phyloP scores from a whole-genome alignment of 2,888 invertebrate genomes.

The Oscheius sp. region DNA sequence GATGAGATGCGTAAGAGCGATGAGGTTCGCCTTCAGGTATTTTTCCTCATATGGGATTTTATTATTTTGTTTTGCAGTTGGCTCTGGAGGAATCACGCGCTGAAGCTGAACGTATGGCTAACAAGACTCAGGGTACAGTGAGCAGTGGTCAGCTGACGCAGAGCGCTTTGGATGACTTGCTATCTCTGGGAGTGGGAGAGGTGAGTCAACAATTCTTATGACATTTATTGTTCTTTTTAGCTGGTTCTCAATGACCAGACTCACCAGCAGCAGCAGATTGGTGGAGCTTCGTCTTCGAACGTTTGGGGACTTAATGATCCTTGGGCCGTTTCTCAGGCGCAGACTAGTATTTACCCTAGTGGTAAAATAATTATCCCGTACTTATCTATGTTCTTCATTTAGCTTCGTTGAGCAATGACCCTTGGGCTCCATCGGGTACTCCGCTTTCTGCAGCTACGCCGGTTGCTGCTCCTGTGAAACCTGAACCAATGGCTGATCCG shows the following conservation, averaged over 20 bases:
- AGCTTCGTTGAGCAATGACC: slow-evolving; percentile 72
- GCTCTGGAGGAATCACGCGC: slow-evolving; percentile 62
- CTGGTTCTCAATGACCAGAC: slow-evolving; percentile 33
- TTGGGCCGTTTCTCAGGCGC: slow-evolving; percentile 41
- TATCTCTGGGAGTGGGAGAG: slow-evolving; percentile 64
- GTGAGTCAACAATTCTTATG: slow-evolving; percentile 14
- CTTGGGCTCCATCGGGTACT: slow-evolving; percentile 66
- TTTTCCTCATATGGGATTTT: not conserved
- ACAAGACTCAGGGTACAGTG: slow-evolving; percentile 46
- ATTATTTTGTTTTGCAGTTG: slow-evolving; percentile 39
- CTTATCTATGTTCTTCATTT: slow-evolving; percentile 7
- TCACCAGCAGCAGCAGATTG: slow-evolving; percentile 3
- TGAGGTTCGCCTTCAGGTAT: slow-evolving; percentile 93
- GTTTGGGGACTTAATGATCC: slow-evolving; percentile 38
- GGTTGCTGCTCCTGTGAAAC: slow-evolving; percentile 70
- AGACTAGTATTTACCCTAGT: not conserved
- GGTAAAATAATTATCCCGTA: slow-evolving; percentile 1
- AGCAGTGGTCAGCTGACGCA: slow-evolving; percentile 57
- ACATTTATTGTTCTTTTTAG: not conserved
- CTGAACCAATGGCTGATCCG: slow-evolving; percentile 40
- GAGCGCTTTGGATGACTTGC: slow-evolving; percentile 65
- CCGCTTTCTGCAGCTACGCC: slow-evolving; percentile 73
- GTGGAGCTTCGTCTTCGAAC: slow-evolving; percentile 29
- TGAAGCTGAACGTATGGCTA: slow-evolving; percentile 55
- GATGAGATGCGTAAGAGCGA: slow-evolving; percentile 91